These are phyloP conservation scores for Elymnias hypermnestra DNA, from an alignment of 1,140 invertebrate species.

Conservation along the genomic window DNA sequence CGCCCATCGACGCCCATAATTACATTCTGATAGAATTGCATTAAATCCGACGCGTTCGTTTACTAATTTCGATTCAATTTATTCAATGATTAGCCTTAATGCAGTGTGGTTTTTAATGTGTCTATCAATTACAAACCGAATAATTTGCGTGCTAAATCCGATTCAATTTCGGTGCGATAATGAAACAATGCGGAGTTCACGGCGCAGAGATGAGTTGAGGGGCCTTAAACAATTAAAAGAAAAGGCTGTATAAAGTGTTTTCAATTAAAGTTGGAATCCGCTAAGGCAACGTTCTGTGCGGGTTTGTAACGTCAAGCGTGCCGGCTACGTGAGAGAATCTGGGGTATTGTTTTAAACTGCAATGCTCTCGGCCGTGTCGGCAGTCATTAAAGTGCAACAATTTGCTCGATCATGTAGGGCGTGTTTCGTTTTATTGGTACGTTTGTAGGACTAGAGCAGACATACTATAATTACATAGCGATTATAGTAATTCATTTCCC, in stretches of 20 bases:
- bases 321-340: constrained; percentile 46
- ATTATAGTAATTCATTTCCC: neutral
- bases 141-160: constrained; percentile 12
- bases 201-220: constrained; percentile 32
- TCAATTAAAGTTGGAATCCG: constrained; percentile 66
- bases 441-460: neutral
- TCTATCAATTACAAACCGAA: constrained; percentile 25
- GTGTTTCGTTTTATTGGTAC: constrained; percentile 20
- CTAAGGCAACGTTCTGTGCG: constrained; percentile 36
- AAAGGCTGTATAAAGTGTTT: constrained; percentile 59
- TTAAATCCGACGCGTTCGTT: constrained; percentile 55
- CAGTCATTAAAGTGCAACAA: constrained; percentile 53
- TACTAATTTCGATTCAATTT: constrained; percentile 67
- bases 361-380: constrained; percentile 27
- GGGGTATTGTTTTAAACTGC: constrained; percentile 43
- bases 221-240: constrained; percentile 59
- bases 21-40: constrained; percentile 68
- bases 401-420: constrained; percentile 33
- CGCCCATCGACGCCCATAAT: constrained; percentile 66
- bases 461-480: neutral
- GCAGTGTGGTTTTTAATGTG: constrained; percentile 34
- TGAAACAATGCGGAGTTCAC: constrained; percentile 25
- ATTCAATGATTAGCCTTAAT: constrained; percentile 64
- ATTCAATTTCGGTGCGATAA: constrained; percentile 26
- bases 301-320: constrained; percentile 38